Evolutionary conservation across 35 echinoderm and acorn worm species (phyloP), one percentile per base, ranked within the genome.

Genomic region (Heliocidaris erythrogramma): DNA sequence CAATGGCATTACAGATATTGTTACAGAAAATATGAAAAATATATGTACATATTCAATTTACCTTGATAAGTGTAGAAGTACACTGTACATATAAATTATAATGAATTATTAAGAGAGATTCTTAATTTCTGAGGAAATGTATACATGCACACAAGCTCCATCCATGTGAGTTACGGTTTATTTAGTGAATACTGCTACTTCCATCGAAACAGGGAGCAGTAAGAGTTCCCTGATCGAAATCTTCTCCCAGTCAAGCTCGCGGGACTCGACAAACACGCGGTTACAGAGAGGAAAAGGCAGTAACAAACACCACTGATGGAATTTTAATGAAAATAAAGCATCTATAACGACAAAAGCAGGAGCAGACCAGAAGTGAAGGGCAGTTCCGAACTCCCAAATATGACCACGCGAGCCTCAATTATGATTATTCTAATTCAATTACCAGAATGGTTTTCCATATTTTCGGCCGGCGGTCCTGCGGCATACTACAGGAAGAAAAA

Each of bases 341-440:
- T 78, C 65, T 78, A 78, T 78, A 78, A 78, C 65, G 65, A 78
- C 27, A 78, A n/a, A 78, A 78, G 21, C 65, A 78, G 65, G 65
- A 78, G 65, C 1, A 27, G 65, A 78, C 18, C 65, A 78, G 17
- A n/a, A 78, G 21, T 78, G 21, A n/a, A n/a, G 65, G 65, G 65
- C 65, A 24, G 65, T 78, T 78, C 65, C 2, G 5, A 17, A 78
- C 27, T 8, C n/a, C 27, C 52, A 56, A 56, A 56, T 56, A 56
- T 78, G 27, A 78, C 65, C 65, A 78, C 65, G 65, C 65, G 65
- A 78, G 27, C 65, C 65, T 78, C 65, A 78, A 27, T 78, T 21
- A 78, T 78, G 18, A 78, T 42, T 78, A 78, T 78, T 78, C 27
- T 78, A 56, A 78, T 78, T 78, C 27, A 78, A 78, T 78, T 78